Base-by-base conservation (phyloP, 2,888 invertebrate genomes). In the Malthinus seriepunctatus region DNA sequence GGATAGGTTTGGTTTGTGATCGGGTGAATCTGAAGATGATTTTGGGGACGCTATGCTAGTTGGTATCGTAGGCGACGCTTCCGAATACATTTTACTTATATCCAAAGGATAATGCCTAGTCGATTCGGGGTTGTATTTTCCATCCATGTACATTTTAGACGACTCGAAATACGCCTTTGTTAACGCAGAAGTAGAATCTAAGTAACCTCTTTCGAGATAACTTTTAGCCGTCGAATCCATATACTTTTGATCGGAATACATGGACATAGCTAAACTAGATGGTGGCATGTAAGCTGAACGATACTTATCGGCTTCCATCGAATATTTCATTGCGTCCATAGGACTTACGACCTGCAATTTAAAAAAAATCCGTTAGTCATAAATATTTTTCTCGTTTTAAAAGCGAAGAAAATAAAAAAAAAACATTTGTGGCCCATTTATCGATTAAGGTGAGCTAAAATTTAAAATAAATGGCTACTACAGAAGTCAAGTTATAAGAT, bases 321-420 rank as follows among this genome's bases (percentile, higher is more conserved):
- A 87, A 74, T 90, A 89, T 72, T 89, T 89, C 88, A 89, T 89
- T 10, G 86, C 85, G 72, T 90, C 90, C 88, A 90, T 89, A 63
- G 89, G 84, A 48, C 87, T 86, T 6, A 87, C 87, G 60, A 89
- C 86, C 89, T 89, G 84, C 1, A 83, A 84, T 76, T 80, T 74
- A 45, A 47, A 47, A 11, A 49, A 35, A 15, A 51, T 23, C 23
- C 23, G 23, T 23, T 23, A 50, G 32, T 49, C 49, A 46, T 50
- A 44, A 58, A 58, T 53, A 53, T 53, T 52, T 58, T 58, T 33
- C 11, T 50, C 48, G 53, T 53, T 49, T 50, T 53, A n/a, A n/a
- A n/a, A n/a, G 44, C 14, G 8, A 9, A n/a, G 32, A 7, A 32
- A 38, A 11, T 32, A 44, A 48, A 11, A 48, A 47, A 45, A 11